These are phyloP conservation scores for Rhogogaster chlorosoma DNA, from an alignment of 2,888 invertebrate species.

Conservation along the genomic window DNA sequence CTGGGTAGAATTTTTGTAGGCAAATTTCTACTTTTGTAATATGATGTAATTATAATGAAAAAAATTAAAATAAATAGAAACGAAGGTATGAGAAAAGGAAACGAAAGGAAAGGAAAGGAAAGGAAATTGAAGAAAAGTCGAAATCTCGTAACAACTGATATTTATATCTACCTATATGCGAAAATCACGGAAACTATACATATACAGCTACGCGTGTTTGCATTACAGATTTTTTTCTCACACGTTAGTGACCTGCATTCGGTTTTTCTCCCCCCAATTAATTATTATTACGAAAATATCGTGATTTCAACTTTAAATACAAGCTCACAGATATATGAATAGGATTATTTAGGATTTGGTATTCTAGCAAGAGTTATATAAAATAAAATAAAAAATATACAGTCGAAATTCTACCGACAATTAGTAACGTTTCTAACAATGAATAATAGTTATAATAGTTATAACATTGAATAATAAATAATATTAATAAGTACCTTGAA, in stretches of 20 bases:
- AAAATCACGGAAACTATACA: not conserved
- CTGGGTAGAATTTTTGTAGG: not conserved
- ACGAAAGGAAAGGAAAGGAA: not conserved
- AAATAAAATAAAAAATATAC: not conserved
- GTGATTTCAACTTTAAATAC: not conserved
- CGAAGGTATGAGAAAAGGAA: not conserved
- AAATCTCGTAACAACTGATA: conserved; percentile 1
- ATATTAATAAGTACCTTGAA: conserved; percentile 11
- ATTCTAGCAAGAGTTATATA: not conserved
- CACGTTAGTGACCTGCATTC: not conserved
- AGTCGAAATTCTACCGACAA: conserved; percentile 12
- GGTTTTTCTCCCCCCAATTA: not conserved
- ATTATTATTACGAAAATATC: not conserved
- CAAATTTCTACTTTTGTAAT: conserved; percentile 41
- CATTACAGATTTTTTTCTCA: not conserved
- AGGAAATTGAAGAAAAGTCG: not conserved
- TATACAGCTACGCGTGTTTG: not conserved
- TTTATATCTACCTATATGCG: not conserved
- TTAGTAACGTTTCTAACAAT: conserved; percentile 36
- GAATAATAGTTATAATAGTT: conserved; percentile 38
- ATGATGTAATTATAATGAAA: conserved; percentile 4
- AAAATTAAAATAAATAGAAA: not conserved
- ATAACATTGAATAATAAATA: conserved; percentile 32
- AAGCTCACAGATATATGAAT: not conserved
- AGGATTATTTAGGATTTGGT: not conserved